phyloP scores from a whole-genome alignment of 2,113 vertebrate genomes.

The Perca flavescens region DNA sequence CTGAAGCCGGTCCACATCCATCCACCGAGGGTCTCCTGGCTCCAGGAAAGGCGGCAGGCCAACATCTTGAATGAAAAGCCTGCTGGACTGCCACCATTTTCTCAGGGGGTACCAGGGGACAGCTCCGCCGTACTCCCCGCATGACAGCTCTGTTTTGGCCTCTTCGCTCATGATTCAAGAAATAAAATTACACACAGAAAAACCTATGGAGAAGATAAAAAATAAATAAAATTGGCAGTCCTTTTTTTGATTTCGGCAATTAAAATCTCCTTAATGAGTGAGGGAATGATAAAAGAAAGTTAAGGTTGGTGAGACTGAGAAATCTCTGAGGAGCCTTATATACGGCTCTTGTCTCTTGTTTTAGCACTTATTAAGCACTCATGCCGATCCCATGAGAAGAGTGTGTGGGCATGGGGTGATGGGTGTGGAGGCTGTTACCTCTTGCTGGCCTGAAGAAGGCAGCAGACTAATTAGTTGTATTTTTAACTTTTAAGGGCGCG shows the following conservation, averaged over 20 bases:
- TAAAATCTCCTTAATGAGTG: slow-evolving; percentile 37
- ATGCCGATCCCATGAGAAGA: slow-evolving; percentile 70
- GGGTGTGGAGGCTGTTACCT: slow-evolving; percentile 63
- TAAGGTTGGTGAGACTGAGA: slow-evolving; percentile 30
- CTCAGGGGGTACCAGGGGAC: slow-evolving; percentile 63
- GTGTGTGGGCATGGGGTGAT: slow-evolving; percentile 72
- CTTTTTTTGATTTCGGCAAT: slow-evolving; percentile 22
- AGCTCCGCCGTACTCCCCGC: slow-evolving; percentile 37
- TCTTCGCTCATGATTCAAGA: slow-evolving; percentile 63
- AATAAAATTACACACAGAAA: neutral
- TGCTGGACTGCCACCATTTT: slow-evolving; percentile 69
- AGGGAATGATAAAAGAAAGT: slow-evolving; percentile 42
- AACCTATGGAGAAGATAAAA: too few relatives aligned
- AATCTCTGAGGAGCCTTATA: slow-evolving; percentile 73
- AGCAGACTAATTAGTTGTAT: slow-evolving; percentile 82
- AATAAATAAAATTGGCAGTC: neutral
- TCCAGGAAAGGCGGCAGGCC: slow-evolving; percentile 74
- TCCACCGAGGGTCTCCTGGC: slow-evolving; percentile 65
- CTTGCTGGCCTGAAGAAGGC: slow-evolving; percentile 50
- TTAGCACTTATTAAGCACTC: slow-evolving; percentile 74
- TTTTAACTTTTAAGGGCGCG: slow-evolving; percentile 79
- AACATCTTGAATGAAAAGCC: slow-evolving; percentile 72
- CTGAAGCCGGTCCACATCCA: slow-evolving; percentile 70
- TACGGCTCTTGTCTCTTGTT: slow-evolving; percentile 47
- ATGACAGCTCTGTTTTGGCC: slow-evolving; percentile 41